Evolutionary conservation across 2,113 vertebrate genomes (phyloP), one percentile per base, ranked within the genome.

Genomic region (Lophura nycthemera): DNA sequence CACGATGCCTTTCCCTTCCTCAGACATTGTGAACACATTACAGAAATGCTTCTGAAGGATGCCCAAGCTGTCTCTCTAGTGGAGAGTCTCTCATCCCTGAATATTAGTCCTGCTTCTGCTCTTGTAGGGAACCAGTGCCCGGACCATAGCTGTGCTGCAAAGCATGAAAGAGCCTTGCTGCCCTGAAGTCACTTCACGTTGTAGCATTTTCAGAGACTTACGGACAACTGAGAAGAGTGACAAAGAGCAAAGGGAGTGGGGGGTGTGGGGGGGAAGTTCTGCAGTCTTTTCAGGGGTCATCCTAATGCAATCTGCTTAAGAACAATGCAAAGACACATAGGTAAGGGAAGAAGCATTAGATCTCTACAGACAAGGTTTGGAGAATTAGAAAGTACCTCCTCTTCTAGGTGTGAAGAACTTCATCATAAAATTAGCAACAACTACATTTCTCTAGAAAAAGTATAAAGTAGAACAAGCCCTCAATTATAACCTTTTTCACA

Each of bases 11-110:
- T 63, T 91, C 45, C 43, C 69, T 92, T 88, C 42, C 83, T 94
- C 96, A 70, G 72, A 97, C 89, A 89, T 8, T 48, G 54, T 29
- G 45, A 93, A 86, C 93, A 95, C 91, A 2, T 95, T 85, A 94
- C 91, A 70, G 40, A 88, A 91, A 79, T 93, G 75, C 89, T 94
- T 96, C 88, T 76, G 74, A 93, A 91, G 57, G 57, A 91, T 10
- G 29, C 66, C 20, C 71, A 69, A 57, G 64, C 56, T 3, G 0
- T 42, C 50, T 91, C 73, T 64, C 57, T 36, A n/a, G 13, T 22
- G 38, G 77, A 43, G 85, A 93, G 65, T 70, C 83, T 82, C 59
- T 82, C 47, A 47, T 25, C 19, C 56, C 47, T 48, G 22, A 94
- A 79, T 36, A 60, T 13, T 54, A 64, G 66, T 71, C 34, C 86